Evolutionary conservation across 2,113 vertebrate species (phyloP).

Genomic region (Dermatemys mawii): DNA sequence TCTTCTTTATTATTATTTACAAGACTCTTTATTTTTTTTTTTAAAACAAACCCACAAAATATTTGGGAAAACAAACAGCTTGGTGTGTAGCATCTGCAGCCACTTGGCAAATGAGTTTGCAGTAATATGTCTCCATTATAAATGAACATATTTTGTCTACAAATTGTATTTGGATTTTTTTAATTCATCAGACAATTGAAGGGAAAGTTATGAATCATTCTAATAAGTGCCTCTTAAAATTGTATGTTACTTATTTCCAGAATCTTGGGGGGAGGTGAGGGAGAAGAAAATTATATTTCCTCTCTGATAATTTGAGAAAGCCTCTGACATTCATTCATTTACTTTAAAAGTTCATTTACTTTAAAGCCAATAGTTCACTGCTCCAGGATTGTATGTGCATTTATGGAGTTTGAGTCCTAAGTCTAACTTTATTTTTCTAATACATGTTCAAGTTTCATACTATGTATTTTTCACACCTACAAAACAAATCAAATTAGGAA

Average conservation of each 20-base stretch:
- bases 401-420: slow-evolving; percentile 19
- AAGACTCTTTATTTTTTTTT: slow-evolving; percentile 78
- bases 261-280: slow-evolving; percentile 58
- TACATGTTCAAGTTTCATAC: not conserved
- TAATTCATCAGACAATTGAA: slow-evolving; percentile 58
- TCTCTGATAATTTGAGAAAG: slow-evolving; percentile 26
- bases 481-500: not conserved
- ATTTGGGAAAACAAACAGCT: slow-evolving; percentile 86
- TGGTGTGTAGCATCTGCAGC: slow-evolving; percentile 91
- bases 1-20: slow-evolving; percentile 79
- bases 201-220: slow-evolving; percentile 69
- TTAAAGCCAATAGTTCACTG: slow-evolving; percentile 8
- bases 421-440: slow-evolving; percentile 29
- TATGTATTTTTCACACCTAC: slow-evolving; percentile 25
- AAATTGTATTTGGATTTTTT: slow-evolving; percentile 69
- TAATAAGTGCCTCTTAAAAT: slow-evolving; percentile 87
- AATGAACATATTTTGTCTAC: slow-evolving; percentile 62
- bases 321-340: slow-evolving; percentile 13
- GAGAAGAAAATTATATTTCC: slow-evolving; percentile 25
- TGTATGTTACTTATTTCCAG: slow-evolving; percentile 88
- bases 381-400: slow-evolving; percentile 18
- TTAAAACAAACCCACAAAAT: slow-evolving; percentile 70
- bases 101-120: slow-evolving; percentile 90
- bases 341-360: slow-evolving; percentile 32
- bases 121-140: slow-evolving; percentile 72